Base-by-base conservation (phyloP, 2,113 vertebrate species). In the Archilochus colubris region DNA sequence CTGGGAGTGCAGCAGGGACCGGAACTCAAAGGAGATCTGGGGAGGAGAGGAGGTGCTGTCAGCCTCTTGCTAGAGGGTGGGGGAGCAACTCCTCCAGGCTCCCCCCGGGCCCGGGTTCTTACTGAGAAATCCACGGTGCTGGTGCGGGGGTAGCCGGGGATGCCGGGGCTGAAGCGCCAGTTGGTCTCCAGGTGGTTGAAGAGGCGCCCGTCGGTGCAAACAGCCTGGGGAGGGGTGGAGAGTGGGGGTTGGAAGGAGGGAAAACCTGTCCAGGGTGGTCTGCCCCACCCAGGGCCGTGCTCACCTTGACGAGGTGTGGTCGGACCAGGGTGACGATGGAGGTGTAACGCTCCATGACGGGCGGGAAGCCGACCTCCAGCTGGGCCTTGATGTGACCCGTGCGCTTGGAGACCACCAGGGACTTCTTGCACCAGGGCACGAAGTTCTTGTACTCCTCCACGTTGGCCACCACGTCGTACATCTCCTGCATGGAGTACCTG, bases 61-160 rank as follows among this genome's bases (percentile, higher is more conserved):
- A 73, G 67, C 13, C 21, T 19, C 38, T 40, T 40, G 38, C 38
- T 40, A 11, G 38, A 9, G 48, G 22, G 20, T 22, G 25, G 24
- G 13, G 48, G 30, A 9, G 21, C 14, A 10, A 30, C 5, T 19
- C 54, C 48, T 21, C 48, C 48, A 50, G 21, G 9, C 48, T 22
- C 46, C 48, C 38, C 11, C 38, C 38, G 38, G 3, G 30, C 14
- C 51, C n/a, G 2, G 24, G 15, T 18, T 12, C 98, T 98, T 95
- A 99, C 99, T 91, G 99, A 99, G 95, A 99, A 99, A 94, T 99
- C 99, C 95, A 99, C 99, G 7, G 99, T 99, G 97, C 99, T 99
- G 88, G 99, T 99, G 85, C 99, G 98, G 20, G 99, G 99, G 80
- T 99, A 99, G 61, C 99, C 98, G 18, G 99, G 98, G 95, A 99